These are phyloP conservation scores for Watsonalla cultraria DNA, from an alignment of 2,888 invertebrate species.

Conservation along the genomic window DNA sequence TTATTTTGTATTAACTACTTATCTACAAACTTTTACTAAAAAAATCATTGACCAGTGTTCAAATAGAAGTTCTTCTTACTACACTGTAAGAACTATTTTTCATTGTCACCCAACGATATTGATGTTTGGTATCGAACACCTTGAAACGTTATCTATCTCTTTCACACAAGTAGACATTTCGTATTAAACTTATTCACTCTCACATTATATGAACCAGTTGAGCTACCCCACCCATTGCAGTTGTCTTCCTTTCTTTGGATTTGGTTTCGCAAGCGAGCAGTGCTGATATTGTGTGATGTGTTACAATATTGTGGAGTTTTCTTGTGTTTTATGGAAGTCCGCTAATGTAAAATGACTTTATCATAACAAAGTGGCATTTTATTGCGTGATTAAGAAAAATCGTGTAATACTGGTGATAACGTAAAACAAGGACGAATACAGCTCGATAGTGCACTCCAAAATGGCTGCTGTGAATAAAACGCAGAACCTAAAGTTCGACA, in stretches of 20 bases:
- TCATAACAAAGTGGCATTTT: constrained; percentile 1
- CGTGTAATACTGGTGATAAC: constrained; percentile 20
- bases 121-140: constrained; percentile 36
- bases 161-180: constrained; percentile 19
- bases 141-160: constrained; percentile 42
- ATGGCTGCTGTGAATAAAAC: constrained; percentile 64
- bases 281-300: constrained; percentile 21
- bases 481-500: constrained; percentile 69
- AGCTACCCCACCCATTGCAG: constrained; percentile 43
- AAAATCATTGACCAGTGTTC: not conserved
- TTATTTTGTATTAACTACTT: no score
- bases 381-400: constrained; percentile 8
- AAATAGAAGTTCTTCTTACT: not conserved
- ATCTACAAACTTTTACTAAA: not conserved
- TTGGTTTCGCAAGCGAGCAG: constrained; percentile 43
- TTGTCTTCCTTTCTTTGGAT: constrained; percentile 40
- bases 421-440: constrained; percentile 61
- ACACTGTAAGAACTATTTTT: constrained; percentile 4
- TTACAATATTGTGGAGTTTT: constrained; percentile 5
- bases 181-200: constrained; percentile 31
- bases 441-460: constrained; percentile 58
- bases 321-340: constrained; percentile 8
- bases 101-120: constrained; percentile 6
- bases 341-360: not conserved
- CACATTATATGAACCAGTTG: constrained; percentile 15